Percentiles rank a stretch among this genome's conserved stretches.
These are phyloP conservation scores for Euura lappo DNA, from an alignment of 1,140 invertebrate species.

Conservation along the genomic window DNA sequence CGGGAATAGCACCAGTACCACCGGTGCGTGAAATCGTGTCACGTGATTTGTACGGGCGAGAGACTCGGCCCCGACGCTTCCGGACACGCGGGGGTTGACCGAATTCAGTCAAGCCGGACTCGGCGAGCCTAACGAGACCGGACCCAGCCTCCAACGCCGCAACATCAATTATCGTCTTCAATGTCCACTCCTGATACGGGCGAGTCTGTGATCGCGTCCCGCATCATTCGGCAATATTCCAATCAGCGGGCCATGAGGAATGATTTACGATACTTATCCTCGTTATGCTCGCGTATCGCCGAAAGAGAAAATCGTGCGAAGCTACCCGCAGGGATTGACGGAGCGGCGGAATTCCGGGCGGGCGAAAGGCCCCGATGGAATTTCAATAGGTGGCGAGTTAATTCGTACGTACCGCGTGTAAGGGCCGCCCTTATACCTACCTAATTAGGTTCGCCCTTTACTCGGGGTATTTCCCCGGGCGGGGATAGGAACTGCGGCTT, in stretches of 20 bases:
- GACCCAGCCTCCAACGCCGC: neutral
- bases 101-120: neutral
- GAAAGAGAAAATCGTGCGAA: neutral
- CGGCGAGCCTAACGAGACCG: neutral
- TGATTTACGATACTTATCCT: too few relatives aligned
- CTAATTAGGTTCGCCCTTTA: neutral
- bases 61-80: neutral
- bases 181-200: neutral
- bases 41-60: neutral
- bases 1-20: neutral
- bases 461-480: neutral
- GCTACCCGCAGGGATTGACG: neutral
- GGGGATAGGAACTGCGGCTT: slow-evolving; percentile 5
- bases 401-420: neutral
- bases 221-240: too few relatives aligned
- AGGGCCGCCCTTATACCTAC: slow-evolving; percentile 1
- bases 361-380: neutral
- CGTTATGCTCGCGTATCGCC: too few relatives aligned
- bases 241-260: too few relatives aligned
- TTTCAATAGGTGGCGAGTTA: slow-evolving; percentile 5
- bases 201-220: too few relatives aligned
- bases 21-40: slow-evolving; percentile 9
- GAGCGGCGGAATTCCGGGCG: neutral
- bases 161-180: neutral
- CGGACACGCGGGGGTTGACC: neutral